Evolutionary conservation across 1,140 invertebrate species (phyloP), one percentile per base, ranked within the genome.

Genomic region (Brachystomella parvula): DNA sequence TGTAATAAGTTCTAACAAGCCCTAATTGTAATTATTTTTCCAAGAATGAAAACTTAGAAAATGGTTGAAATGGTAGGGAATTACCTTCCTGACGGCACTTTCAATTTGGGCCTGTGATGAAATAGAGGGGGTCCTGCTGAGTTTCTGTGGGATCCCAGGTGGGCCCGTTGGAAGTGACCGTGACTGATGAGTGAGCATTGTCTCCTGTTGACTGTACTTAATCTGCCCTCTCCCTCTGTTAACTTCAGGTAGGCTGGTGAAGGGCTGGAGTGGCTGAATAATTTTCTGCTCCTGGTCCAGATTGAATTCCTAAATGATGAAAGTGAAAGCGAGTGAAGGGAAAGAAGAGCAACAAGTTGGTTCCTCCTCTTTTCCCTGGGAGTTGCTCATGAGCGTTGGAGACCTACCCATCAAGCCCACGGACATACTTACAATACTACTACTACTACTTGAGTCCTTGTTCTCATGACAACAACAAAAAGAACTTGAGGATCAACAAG

Each of bases 21-120:
- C n/a, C n/a, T n/a, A n/a, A n/a, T n/a, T n/a, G n/a, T n/a, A n/a
- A n/a, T n/a, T n/a, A n/a, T n/a, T n/a, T n/a, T n/a, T n/a, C n/a
- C n/a, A n/a, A n/a, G n/a, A n/a, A n/a, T n/a, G n/a, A n/a, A n/a
- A n/a, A n/a, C n/a, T n/a, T n/a, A n/a, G n/a, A n/a, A n/a, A n/a
- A n/a, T n/a, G n/a, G n/a, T n/a, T n/a, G n/a, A n/a, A n/a, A n/a
- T n/a, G n/a, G n/a, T n/a, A n/a, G n/a, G n/a, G n/a, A n/a, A n/a
- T 61, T 29, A 73, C 71, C 70, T 73, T 71, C 32, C 66, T 58
- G 15, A 64, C 64, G 64, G 83, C 84, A 74, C 84, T 86, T 73
- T 90, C 88, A 33, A 89, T 78, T 71, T 87, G 89, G 76, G 86
- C 85, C 74, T 90, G 88, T 19, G 87, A 89, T n/a, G 87, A 88